Evolutionary conservation across 2,797 vertebrate genomes (phyloP), one percentile per base, ranked within the genome.

Genomic region (Pseudocheirus occidentalis): DNA sequence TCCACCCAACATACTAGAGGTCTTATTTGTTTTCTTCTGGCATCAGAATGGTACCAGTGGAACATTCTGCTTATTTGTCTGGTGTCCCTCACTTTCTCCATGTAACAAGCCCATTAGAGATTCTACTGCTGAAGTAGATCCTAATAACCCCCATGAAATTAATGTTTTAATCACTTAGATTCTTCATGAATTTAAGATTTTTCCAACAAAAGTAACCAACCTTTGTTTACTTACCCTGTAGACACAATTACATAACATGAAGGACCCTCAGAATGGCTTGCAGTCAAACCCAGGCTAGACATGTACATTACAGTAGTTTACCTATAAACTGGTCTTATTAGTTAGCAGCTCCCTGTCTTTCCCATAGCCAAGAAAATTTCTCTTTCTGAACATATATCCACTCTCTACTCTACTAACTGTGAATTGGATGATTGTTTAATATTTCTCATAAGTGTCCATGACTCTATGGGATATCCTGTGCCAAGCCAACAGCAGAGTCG

Each of bases 371-470:
- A 28, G 57, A 58, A 58, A 3, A 6, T 28, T 29, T 28, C 57
- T 28, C 57, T 28, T 10, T 29, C 9, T 58, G 57, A 29, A 58
- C 1, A 28, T 9, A 58, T 58, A 29, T 10, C 27, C 9, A 58
- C 57, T 58, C 6, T 57, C 6, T 57, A 28, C 6, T 28, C 28
- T 27, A 24, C 27, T 28, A 58, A 58, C 57, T 28, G 9, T 31
- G 55, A 94, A 95, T 93, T 10, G 91, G 96, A 95, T 91, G 90
- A 57, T 94, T 96, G 94, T 97, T 96, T 96, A 95, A 97, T 95
- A 97, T 96, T 97, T 95, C 91, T 89, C 93, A 92, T 97, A 97
- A 97, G 94, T 95, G 95, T 92, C 91, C 40, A 95, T 66, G 87
- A 18, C 95, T 96, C 89, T 58, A 16, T 93, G 96, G 96, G 53